These are phyloP conservation scores for Uria aalge DNA, from an alignment of 2,113 vertebrate species.

Conservation along the genomic window DNA sequence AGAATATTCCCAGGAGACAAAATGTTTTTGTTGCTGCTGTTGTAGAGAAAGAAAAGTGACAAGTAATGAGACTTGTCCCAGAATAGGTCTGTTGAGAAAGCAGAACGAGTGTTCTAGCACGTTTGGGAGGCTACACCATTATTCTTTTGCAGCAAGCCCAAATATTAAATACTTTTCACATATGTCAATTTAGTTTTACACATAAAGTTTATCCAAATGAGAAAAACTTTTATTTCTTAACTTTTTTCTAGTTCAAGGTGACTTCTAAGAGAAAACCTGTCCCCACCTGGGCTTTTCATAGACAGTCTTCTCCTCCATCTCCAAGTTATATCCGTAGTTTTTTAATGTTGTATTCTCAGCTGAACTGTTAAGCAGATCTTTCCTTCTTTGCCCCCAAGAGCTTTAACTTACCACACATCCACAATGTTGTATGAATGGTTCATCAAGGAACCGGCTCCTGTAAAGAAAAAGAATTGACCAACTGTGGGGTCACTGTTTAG, in stretches of 20 bases:
- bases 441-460: not conserved
- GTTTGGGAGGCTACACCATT: not conserved
- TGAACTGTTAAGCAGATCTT: not conserved
- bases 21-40: not conserved
- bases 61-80: not conserved
- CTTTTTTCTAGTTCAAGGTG: not conserved
- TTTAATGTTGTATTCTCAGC: not conserved
- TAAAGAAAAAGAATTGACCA: not conserved
- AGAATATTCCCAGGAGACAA: not conserved
- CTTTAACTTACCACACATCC: not conserved
- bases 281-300: not conserved
- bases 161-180: not conserved
- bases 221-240: not conserved
- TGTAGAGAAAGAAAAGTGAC: not conserved
- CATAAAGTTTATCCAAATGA: not conserved
- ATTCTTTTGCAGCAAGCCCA: not conserved
- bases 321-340: not conserved
- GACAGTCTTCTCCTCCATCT: not conserved
- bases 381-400: not conserved
- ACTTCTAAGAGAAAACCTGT: not conserved
- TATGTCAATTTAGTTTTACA: not conserved
- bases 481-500: not conserved
- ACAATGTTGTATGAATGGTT: not conserved
- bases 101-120: not conserved
- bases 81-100: not conserved